phyloP scores from a whole-genome alignment of 2,113 vertebrate species.

The Melanostigma gelatinosum region DNA sequence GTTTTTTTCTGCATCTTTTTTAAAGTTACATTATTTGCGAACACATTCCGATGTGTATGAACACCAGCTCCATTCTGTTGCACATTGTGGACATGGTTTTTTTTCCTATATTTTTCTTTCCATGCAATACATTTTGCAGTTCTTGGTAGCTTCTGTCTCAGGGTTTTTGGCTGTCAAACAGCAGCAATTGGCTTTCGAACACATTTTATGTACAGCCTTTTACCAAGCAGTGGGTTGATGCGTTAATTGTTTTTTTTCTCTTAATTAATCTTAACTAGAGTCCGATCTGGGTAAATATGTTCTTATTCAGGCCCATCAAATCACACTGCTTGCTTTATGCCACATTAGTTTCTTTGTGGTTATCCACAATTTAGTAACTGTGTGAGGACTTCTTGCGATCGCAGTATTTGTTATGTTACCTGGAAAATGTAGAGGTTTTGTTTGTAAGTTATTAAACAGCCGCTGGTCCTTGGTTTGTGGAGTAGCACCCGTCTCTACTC shows the following conservation, averaged over 20 bases:
- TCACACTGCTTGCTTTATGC: background rate
- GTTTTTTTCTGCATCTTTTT: conserved; percentile 58
- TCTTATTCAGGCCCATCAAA: background rate
- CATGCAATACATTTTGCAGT: conserved; percentile 19
- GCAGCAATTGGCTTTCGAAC: conserved; percentile 26
- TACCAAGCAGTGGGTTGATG: conserved; percentile 12
- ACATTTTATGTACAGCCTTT: conserved; percentile 14
- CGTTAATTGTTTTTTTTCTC: background rate
- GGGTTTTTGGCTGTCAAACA: conserved; percentile 13
- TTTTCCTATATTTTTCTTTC: conserved; percentile 43
- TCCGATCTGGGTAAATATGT: background rate
- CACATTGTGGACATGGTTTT: conserved; percentile 62
- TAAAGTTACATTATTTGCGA: conserved; percentile 47
- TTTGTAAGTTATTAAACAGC: conserved; percentile 22
- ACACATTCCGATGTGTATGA: conserved; percentile 60
- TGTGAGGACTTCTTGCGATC: background rate
- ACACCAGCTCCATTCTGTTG: conserved; percentile 57
- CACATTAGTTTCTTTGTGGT: background rate
- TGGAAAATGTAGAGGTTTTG: conserved; percentile 27
- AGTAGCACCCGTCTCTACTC: conserved; percentile 20
- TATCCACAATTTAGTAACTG: conserved; percentile 8
- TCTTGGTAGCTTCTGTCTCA: conserved; percentile 32
- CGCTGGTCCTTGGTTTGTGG: conserved; percentile 33
- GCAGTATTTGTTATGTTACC: conserved; percentile 15
- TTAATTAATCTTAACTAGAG: conserved; percentile 8